Evolutionary conservation across 2,113 vertebrate genomes (phyloP).

Genomic region (Antechinus flavipes): DNA sequence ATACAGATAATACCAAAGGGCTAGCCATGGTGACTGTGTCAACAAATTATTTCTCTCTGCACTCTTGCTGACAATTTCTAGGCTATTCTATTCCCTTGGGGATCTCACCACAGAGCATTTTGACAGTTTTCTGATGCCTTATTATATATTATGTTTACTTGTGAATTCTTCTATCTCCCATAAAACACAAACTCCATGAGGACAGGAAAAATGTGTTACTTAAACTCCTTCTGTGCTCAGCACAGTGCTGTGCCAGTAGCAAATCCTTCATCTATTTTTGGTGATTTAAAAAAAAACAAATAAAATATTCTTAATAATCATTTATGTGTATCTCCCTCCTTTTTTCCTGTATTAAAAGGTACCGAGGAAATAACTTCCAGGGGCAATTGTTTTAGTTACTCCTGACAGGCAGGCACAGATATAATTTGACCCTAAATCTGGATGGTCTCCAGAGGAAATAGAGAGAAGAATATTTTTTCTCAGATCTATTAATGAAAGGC

Average conservation of each 20-base stretch:
- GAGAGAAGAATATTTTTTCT: not conserved
- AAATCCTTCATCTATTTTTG: not conserved
- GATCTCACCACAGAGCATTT: not conserved
- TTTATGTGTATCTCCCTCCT: not conserved
- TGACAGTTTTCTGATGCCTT: not conserved
- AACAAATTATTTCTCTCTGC: not conserved
- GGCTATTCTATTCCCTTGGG: not conserved
- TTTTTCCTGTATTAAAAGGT: constrained; percentile 61
- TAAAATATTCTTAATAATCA: not conserved
- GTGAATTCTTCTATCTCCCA: not conserved
- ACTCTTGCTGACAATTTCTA: not conserved
- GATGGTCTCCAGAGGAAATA: not conserved
- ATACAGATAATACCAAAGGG: not conserved
- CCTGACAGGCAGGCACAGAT: constrained; percentile 14
- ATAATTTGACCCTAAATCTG: constrained; percentile 27
- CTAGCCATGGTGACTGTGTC: not conserved
- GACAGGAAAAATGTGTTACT: not conserved
- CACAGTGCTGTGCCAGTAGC: not conserved
- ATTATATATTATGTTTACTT: not conserved
- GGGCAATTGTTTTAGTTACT: constrained; percentile 47
- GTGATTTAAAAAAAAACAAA: not conserved
- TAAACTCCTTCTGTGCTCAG: not conserved
- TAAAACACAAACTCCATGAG: not conserved
- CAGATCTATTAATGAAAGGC: constrained; percentile 38
- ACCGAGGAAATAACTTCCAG: constrained; percentile 49